phyloP scores from a whole-genome alignment of 2,888 invertebrate species.

The Allygus modestus region DNA sequence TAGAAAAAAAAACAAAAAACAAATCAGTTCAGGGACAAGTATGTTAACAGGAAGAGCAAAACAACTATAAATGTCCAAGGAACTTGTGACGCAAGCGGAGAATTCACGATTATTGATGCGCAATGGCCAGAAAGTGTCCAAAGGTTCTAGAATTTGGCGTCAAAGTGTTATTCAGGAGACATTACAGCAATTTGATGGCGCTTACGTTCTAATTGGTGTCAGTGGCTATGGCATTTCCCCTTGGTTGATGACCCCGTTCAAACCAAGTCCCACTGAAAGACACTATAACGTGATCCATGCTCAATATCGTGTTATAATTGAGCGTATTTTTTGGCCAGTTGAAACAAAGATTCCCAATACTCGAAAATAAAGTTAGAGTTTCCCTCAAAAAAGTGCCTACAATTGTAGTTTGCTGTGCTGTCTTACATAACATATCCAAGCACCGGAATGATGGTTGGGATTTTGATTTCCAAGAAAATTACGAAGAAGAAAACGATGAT shows the following conservation, averaged over 20 bases:
- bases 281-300: constrained; percentile 4
- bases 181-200: constrained; percentile 9
- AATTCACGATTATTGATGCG: background rate
- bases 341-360: constrained; percentile 51
- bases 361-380: constrained; percentile 4
- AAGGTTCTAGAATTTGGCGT: constrained; percentile 26
- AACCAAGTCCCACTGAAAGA: background rate
- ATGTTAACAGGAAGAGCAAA: constrained; percentile 27
- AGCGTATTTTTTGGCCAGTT: constrained; percentile 55
- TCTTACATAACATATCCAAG: constrained; percentile 52
- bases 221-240: constrained; percentile 14
- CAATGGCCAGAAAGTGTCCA: background rate
- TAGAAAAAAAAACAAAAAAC: too few relatives aligned
- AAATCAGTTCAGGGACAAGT: background rate
- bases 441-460: constrained; percentile 14
- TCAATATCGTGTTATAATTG: constrained; percentile 39
- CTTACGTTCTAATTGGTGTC: background rate
- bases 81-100: constrained; percentile 36
- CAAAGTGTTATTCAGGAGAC: background rate
- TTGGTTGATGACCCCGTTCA: background rate
- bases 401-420: constrained; percentile 40
- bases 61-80: constrained; percentile 31
- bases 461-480: background rate
- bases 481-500: too few relatives aligned
- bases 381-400: constrained; percentile 16